These are phyloP conservation scores for Bryconaethiops microstoma DNA, from an alignment of 2,797 vertebrate genomes.

Conservation along the genomic window DNA sequence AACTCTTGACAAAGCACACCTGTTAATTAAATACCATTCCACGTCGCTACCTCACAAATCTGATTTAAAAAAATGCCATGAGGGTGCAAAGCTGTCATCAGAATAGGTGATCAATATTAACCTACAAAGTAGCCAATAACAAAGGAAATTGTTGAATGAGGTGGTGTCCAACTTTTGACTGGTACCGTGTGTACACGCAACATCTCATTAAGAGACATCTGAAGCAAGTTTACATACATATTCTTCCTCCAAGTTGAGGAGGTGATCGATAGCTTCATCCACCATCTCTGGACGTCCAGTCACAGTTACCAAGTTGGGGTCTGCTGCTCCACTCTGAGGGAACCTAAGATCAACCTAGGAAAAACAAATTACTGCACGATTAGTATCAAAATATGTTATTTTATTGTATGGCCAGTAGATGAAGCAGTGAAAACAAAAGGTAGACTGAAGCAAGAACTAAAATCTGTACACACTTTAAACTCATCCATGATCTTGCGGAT, in stretches of 20 bases:
- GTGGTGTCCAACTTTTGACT: no score
- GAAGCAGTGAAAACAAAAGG: neutral
- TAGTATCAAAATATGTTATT: neutral
- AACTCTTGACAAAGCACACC: no score
- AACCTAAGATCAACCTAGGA: constrained; percentile 95
- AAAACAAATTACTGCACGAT: neutral
- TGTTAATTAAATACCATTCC: no score
- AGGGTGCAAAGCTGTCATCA: no score
- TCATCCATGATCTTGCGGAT: constrained; percentile 99
- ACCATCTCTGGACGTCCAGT: constrained; percentile 95
- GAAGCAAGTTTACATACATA: constrained; percentile 80
- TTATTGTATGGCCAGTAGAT: neutral
- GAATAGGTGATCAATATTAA: no score
- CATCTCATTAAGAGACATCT: no score
- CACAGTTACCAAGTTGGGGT: constrained; percentile 93
- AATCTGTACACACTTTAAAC: constrained; percentile 86
- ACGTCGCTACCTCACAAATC: no score
- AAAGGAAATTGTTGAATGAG: no score
- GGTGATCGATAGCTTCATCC: constrained; percentile 98
- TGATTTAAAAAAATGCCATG: no score
- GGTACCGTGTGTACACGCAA: no score
- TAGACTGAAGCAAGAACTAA: neutral
- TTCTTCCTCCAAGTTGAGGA: constrained; percentile 97
- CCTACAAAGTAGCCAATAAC: no score
- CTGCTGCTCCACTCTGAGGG: constrained; percentile 91